phyloP scores from a whole-genome alignment of 1,140 invertebrate species.

The Ceratosolen solmsi region DNA sequence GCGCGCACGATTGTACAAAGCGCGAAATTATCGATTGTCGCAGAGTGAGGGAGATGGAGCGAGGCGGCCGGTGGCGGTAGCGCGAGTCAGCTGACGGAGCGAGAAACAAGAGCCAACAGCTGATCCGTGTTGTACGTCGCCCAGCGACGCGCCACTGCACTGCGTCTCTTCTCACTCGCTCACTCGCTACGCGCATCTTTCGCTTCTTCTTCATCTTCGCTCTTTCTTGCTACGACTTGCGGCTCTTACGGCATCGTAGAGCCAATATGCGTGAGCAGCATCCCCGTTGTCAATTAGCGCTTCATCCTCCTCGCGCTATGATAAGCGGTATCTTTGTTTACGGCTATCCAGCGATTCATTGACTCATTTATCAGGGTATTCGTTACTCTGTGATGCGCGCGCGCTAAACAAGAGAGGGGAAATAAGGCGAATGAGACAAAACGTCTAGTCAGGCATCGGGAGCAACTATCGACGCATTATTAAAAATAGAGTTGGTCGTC shows the following conservation, averaged over 20 bases:
- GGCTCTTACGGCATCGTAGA: no score
- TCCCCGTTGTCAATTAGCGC: no score
- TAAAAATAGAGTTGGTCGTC: no score
- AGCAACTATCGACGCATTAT: not conserved
- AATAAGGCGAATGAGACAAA: not conserved
- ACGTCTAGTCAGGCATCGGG: no score
- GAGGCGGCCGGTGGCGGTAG: not conserved
- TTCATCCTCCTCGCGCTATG: not conserved
- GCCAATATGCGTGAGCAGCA: no score
- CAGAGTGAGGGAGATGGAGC: slow-evolving; percentile 15
- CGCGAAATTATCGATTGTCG: slow-evolving; percentile 33
- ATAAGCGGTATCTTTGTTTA: not conserved
- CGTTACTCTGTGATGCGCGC: no score
- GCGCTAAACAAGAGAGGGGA: not conserved
- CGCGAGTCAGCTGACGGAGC: slow-evolving; percentile 40
- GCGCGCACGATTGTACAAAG: not conserved
- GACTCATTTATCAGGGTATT: no score
- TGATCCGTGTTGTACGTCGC: slow-evolving; percentile 25
- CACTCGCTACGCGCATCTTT: not conserved
- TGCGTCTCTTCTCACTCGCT: not conserved
- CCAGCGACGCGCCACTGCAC: not conserved
- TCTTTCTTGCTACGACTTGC: no score
- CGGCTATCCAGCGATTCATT: not conserved
- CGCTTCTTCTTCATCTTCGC: not conserved
- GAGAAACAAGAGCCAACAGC: slow-evolving; percentile 38